Evolutionary conservation across 1,140 invertebrate species (phyloP), one percentile per base, ranked within the genome.

Genomic region (Mycetomoellerius zeteki): DNA sequence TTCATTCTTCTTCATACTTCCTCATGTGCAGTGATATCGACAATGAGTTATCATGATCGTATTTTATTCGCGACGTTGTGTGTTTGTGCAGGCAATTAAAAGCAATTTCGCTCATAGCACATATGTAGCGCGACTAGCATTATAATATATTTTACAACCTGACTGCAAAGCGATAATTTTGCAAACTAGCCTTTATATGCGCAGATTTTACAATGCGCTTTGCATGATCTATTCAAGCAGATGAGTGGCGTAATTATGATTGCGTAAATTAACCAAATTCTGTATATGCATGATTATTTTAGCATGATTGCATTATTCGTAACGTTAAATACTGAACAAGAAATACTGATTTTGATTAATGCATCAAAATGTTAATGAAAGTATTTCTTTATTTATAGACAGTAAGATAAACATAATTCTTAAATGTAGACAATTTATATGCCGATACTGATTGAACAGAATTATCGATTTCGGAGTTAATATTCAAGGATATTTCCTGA

Each of bases 21-120:
- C 60, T 75, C 47, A 16, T 62, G n/a, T 37, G 24, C 67, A 12
- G 47, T 60, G 80, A 71, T 56, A 64, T 14, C 64, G 67, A 80
- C 81, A 69, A 86, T 77, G 60, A 89, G 58, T 88, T 89, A 89
- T 89, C 88, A 54, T 67, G 24, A 65, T 77, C 78, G 86, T 89
- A 88, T 88, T 85, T 89, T 89, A 78, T 60, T 85, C n/a, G 72
- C 24, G 7, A 4, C 71, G 54, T 56, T 47, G 56, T 47, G 30
- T 43, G 30, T 43, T 50, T 27, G 21, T 14, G 4, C 3, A 19
- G 16, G 56, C 73, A 37, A 86, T 89, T 80, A 86, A 89, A 86
- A 78, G 82, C 50, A 71, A 85, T 71, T 78, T 75, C 19, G 43
- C 27, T n/a, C n/a, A 19, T 43, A 47, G 27, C 8, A 33, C 19